Conservation (phyloP, 2,797 vertebrate species). For the Sorex maritimensis region DNA sequence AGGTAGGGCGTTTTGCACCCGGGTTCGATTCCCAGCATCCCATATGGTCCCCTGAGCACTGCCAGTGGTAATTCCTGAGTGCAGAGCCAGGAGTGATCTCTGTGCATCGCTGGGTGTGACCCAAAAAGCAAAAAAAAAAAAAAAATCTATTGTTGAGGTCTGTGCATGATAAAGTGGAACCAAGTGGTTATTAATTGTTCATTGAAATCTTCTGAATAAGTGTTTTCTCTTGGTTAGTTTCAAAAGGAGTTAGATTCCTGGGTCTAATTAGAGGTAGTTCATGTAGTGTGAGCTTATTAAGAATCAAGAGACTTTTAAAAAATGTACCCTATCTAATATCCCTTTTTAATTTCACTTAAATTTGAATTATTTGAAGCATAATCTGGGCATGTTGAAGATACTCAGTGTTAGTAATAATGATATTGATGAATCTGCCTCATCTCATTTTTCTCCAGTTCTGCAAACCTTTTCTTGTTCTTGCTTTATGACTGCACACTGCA, state of each 20-base stretch:
- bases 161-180: conserved; percentile 80
- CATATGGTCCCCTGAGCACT: no score
- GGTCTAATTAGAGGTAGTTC: conserved; percentile 86
- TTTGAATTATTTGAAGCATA: conserved; percentile 83
- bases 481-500: not conserved
- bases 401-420: conserved; percentile 74
- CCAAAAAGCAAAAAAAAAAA: not conserved
- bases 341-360: conserved; percentile 85
- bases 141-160: conserved; percentile 65
- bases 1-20: no score
- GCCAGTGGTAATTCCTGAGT: no score
- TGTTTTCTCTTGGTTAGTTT: conserved; percentile 84
- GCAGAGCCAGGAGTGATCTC: no score
- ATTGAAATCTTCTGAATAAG: conserved; percentile 80
- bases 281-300: conserved; percentile 81
- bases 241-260: conserved; percentile 83
- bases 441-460: conserved; percentile 45
- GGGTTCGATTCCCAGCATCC: no score
- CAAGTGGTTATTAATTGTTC: conserved; percentile 81
- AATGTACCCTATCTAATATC: conserved; percentile 76
- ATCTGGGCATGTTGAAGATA: conserved; percentile 75
- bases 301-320: conserved; percentile 82
- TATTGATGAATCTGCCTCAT: conserved; percentile 58
- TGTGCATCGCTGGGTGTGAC: no score
- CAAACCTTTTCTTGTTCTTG: conserved; percentile 63